Evolutionary conservation across 1,140 invertebrate species (phyloP), one percentile per base, ranked within the genome.

Genomic region (Rhynchophorus ferrugineus): DNA sequence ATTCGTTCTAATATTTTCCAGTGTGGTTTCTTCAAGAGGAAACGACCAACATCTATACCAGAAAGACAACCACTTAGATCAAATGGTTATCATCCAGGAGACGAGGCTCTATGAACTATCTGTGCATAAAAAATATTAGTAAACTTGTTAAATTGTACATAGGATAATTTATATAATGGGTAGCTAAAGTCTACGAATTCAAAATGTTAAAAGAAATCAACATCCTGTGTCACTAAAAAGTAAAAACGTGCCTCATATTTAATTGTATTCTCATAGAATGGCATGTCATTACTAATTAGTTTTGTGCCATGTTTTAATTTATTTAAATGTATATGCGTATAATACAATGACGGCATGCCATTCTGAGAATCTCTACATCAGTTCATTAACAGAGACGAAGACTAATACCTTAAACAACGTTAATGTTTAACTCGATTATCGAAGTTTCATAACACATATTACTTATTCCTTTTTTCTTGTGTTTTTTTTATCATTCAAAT

Each of bases 1-100:
- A 33, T 60, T 64, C 59, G n/a, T n/a, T n/a, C n/a, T n/a, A n/a
- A n/a, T n/a, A n/a, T 64, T 57, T 78, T 80, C 22, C 71, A 95
- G 89, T 85, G 86, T 70, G 90, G 90, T 49, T 94, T 95, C 80
- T 95, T 95, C 74, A 91, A 91, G 65, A 79, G 91, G 60, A 90
- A 91, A 71, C 78, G 90, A 37, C 89, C 88, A 34, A 79, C 80
- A 6, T 79, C 83, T 65, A 78, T 82, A 58, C 79, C 85, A 2
- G 89, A 93, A 74, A 79, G 86, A 34, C 85, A 92, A 69, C 89
- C 90, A 6, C 71, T 93, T 38, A 86, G 87, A 63, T 73, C 83
- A 55, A 83, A 85, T 59, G 82, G 82, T 45, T 78, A 83, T 52
- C 80, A 78, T 51, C 78, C 77, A 51, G 81, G 80, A 36, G 83